Base-by-base conservation (phyloP, 2,888 invertebrate genomes). In the Orgyia antiqua region DNA sequence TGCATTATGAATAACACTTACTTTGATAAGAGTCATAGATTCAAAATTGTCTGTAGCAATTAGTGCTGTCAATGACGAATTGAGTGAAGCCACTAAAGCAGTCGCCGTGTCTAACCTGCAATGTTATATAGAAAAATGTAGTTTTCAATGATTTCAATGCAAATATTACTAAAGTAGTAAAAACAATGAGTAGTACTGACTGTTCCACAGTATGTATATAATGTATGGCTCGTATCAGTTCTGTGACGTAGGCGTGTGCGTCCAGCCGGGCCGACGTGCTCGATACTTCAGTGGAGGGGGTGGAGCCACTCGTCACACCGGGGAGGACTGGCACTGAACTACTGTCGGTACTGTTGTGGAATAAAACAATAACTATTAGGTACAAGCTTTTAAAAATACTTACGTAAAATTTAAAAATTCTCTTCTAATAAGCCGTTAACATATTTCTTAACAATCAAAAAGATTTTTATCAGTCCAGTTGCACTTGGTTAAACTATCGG, bases 11-110 rank as follows among this genome's bases (percentile, higher is more conserved):
- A n/a, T n/a, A n/a, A n/a, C n/a, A 10, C 15, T 33, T 53, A 89
- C 89, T 87, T 89, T 92, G 18, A 94, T 89, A 12, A 95, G 86
- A 48, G 92, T 91, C 79, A 92, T 91, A 1, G 91, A 88, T 27
- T 91, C 91, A 47, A 95, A 92, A 58, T 92, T 91, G 58, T 94
- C 92, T 0, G 94, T 93, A 0, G 93, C 93, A 5, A 94, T 89
- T 33, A 94, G 88, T 0, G 93, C 90, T 0, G 93, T 92, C 44
- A 95, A 78, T 18, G 92, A 91, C 1, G 91, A 88, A 35, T 91
- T 91, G 13, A 95, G 82, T 12, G 89, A 87, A 43, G 89, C 88
- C 19, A 92, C 90, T 31, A 92, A 78, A 2, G 86, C 69, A 9
- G 88, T 78, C 0, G 93, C 93, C 31, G 88, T 80, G 17, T 89